Conservation (phyloP, 92 coral and sea anemone species). For the Actinostola sp. region DNA sequence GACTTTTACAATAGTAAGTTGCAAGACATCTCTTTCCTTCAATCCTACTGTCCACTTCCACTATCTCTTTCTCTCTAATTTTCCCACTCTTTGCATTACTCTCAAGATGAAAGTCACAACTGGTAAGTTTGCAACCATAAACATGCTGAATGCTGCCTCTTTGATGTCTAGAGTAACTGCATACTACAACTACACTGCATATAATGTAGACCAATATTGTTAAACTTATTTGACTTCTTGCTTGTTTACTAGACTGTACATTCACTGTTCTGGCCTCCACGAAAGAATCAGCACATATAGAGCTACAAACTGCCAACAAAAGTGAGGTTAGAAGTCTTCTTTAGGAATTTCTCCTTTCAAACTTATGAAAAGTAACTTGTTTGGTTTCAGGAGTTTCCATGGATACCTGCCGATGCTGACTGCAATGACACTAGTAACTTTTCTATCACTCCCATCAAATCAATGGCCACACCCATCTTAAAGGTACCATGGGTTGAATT, state of each 20-base stretch:
- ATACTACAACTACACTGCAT: too few species aligned
- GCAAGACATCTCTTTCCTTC: too few species aligned
- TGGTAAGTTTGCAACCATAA: too few species aligned
- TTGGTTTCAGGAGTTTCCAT: slow-evolving; percentile 85
- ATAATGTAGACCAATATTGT: too few species aligned
- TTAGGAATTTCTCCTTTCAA: background rate
- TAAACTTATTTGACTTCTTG: too few species aligned
- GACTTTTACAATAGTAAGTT: too few species aligned
- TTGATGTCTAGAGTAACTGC: too few species aligned
- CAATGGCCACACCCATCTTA: slow-evolving; percentile 73
- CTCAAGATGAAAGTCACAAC: too few species aligned
- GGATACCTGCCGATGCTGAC: slow-evolving; percentile 80
- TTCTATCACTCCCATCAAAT: slow-evolving; percentile 85
- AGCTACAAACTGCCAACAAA: slow-evolving; percentile 64
- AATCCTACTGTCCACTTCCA: too few species aligned
- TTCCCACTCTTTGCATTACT: too few species aligned
- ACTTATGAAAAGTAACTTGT: background rate
- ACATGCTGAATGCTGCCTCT: too few species aligned
- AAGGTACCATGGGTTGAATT: slow-evolving; percentile 56
- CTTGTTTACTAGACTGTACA: slow-evolving; percentile 67
- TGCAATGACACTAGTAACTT: slow-evolving; percentile 42
- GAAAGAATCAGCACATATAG: slow-evolving; percentile 75
- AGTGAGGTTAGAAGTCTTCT: slow-evolving; percentile 55
- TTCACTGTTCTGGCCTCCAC: slow-evolving; percentile 88
- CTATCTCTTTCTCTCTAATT: too few species aligned